Conservation (phyloP, 1,140 invertebrate genomes). For the Panulirus ornatus region DNA sequence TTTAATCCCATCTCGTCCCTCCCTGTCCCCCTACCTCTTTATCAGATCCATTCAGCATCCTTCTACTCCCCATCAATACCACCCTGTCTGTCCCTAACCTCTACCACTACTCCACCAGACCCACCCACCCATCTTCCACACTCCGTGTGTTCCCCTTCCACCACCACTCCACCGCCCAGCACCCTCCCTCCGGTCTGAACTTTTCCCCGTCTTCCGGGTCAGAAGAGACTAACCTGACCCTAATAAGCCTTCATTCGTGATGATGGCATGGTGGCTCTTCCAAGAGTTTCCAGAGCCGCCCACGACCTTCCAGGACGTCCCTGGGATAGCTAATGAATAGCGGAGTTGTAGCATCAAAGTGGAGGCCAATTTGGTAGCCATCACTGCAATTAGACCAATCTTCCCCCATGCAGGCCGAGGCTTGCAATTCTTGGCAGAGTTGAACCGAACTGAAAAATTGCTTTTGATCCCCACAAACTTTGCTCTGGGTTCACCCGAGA, state of each 20-base stretch:
- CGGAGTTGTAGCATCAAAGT: neutral
- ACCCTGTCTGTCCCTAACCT: too few relatives aligned
- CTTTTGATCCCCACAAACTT: conserved; percentile 19
- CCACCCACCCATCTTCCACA: neutral
- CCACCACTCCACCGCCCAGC: neutral
- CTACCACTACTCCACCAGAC: too few relatives aligned
- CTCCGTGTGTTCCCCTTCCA: neutral
- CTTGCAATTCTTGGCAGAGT: conserved; percentile 18
- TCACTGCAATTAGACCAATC: conserved; percentile 19
- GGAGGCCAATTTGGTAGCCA: conserved; percentile 14
- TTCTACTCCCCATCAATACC: neutral
- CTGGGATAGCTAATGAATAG: neutral
- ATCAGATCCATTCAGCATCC: neutral
- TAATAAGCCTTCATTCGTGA: conserved; percentile 10
- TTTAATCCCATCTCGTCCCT: neutral
- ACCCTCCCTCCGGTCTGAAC: neutral
- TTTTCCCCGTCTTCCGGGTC: neutral
- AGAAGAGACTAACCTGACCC: neutral
- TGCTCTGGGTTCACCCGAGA: neutral
- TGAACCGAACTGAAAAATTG: conserved; percentile 15
- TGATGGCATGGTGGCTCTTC: neutral
- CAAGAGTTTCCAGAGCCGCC: neutral
- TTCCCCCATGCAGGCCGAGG: neutral
- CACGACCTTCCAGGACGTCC: neutral
- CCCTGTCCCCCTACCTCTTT: too few relatives aligned